A percentile compares a stretch with the other conserved stretches of the same genome.
Evolutionary conservation across 2,888 invertebrate species (phyloP).

Genomic region (Drosophila tanythrix): DNA sequence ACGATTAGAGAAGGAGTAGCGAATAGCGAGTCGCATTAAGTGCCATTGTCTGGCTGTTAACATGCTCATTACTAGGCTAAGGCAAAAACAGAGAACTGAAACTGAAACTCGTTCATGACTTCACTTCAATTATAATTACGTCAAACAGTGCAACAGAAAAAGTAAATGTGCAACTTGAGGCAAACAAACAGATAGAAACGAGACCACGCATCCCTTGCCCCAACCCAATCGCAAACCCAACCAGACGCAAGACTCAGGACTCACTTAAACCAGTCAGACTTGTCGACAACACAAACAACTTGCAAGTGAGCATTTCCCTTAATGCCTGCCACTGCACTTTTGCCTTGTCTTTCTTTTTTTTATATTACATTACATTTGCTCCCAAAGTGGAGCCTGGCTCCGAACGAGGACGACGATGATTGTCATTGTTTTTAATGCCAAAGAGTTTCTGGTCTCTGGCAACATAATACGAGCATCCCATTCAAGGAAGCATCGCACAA

Average conservation of each 20-base stretch:
- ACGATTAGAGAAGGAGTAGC: not conserved
- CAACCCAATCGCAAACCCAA: constrained; percentile 5
- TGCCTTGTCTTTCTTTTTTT: constrained; percentile 38
- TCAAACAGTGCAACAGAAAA: constrained; percentile 80
- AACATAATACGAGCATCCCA: constrained; percentile 56
- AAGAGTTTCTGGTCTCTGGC: constrained; percentile 53
- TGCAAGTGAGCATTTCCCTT: constrained; percentile 80
- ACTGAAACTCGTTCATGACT: constrained; percentile 77
- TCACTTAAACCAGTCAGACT: constrained; percentile 47
- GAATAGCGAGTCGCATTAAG: constrained; percentile 56
- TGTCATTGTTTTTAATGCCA: constrained; percentile 67
- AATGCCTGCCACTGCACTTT: constrained; percentile 71
- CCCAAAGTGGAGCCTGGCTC: constrained; percentile 48
- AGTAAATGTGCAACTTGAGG: constrained; percentile 74
- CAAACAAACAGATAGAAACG: constrained; percentile 65
- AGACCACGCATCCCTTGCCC: constrained; percentile 3
- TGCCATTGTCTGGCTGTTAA: constrained; percentile 80
- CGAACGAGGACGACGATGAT: constrained; percentile 46
- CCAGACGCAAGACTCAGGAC: constrained; percentile 4
- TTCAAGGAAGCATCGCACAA: constrained; percentile 34
- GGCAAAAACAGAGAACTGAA: constrained; percentile 46
- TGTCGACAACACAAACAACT: constrained; percentile 73
- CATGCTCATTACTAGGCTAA: constrained; percentile 76
- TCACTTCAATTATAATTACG: constrained; percentile 82
- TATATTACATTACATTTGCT: constrained; percentile 78